Percentiles rank a stretch among this genome's conserved stretches.
Conservation (phyloP, 2,113 vertebrate genomes). For the human (Homo sapiens) region GRCh38 chr1:171100501-171101000, state of each 20-base stretch:
- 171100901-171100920: neutral
- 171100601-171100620: neutral
- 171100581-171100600: neutral
- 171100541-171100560: neutral
- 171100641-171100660: neutral
- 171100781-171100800: neutral
- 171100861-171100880: neutral
- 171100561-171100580: neutral
- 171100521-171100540: neutral
- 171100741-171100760: neutral
- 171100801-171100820: no score
- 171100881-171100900: neutral
- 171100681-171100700: neutral
- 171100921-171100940: neutral
- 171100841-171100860: neutral
- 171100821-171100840: neutral
- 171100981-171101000: neutral
- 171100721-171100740: neutral
- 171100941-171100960: neutral
- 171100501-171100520: neutral
- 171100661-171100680: neutral
- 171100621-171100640: neutral
- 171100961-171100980: neutral
- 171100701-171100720: neutral
- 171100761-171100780: neutral